Evolutionary conservation across 1,140 invertebrate species (phyloP).

Genomic region (Caenorhabditis remanei): DNA sequence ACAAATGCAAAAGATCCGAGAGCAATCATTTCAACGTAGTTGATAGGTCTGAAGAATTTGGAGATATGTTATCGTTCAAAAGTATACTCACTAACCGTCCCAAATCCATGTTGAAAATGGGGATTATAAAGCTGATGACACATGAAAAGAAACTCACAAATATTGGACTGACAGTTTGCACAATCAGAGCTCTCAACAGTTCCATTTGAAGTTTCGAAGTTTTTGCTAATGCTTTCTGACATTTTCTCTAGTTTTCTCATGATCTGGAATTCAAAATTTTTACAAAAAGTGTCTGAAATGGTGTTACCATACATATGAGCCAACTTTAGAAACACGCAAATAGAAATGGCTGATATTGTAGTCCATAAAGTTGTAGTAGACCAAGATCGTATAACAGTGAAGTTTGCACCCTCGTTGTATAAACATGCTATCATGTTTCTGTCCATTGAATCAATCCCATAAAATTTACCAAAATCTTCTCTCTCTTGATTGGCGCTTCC

Average conservation of each 20-base stretch:
- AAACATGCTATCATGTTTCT: conserved; percentile 7
- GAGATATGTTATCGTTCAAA: not conserved
- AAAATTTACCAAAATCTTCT: not conserved
- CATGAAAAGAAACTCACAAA: conserved; percentile 17
- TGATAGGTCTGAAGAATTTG: not conserved
- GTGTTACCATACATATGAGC: not conserved
- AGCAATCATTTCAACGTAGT: conserved; percentile 2
- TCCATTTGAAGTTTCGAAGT: not conserved
- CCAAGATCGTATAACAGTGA: not conserved
- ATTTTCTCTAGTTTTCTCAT: conserved; percentile 12
- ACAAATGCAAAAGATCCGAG: not conserved
- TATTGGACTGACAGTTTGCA: conserved; percentile 17
- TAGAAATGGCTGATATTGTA: not conserved
- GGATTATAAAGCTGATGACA: conserved; percentile 7
- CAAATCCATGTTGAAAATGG: conserved; percentile 1
- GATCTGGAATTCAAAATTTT: not conserved
- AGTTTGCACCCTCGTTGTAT: not conserved
- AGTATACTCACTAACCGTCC: not conserved
- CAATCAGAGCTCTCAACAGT: not conserved
- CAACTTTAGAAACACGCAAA: not conserved
- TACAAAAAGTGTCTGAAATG: not conserved
- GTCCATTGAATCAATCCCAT: not conserved
- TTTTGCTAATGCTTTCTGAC: not conserved
- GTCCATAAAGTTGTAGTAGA: not conserved
- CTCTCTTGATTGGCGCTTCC: not conserved